These are phyloP conservation scores for Turnix velox DNA, from an alignment of 2,113 vertebrate genomes.

Conservation along the genomic window DNA sequence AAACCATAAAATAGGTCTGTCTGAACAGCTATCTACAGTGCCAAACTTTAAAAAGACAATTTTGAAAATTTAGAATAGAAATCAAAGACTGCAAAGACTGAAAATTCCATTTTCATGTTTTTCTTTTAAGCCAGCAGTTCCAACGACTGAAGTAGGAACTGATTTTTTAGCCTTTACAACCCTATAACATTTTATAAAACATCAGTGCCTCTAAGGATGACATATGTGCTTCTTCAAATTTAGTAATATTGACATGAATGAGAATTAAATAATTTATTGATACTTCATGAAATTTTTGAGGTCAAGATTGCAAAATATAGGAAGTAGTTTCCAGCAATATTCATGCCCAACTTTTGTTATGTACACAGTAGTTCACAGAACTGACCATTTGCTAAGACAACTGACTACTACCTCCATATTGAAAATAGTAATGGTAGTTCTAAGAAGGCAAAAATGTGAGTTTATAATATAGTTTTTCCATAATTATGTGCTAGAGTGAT, in stretches of 20 bases:
- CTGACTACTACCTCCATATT: not conserved
- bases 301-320: not conserved
- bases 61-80: not conserved
- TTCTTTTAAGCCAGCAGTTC: not conserved
- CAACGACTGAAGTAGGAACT: not conserved
- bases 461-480: not conserved
- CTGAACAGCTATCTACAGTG: not conserved
- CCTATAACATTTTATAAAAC: not conserved
- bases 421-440: not conserved
- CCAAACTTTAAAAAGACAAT: not conserved
- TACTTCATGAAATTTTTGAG: not conserved
- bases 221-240: not conserved
- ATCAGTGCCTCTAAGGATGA: not conserved
- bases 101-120: not conserved
- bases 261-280: not conserved
- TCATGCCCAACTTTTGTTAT: not conserved
- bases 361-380: not conserved
- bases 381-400: not conserved
- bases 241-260: not conserved
- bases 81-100: not conserved
- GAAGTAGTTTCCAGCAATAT: accelerated
- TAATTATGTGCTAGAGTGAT: not conserved
- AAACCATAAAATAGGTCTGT: not conserved
- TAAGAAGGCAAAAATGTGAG: accelerated
- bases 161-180: not conserved